Percentiles rank a stretch among this genome's conserved stretches.
These are phyloP conservation scores for Folsomia manolachei DNA, from an alignment of 2,888 invertebrate species.

Conservation along the genomic window DNA sequence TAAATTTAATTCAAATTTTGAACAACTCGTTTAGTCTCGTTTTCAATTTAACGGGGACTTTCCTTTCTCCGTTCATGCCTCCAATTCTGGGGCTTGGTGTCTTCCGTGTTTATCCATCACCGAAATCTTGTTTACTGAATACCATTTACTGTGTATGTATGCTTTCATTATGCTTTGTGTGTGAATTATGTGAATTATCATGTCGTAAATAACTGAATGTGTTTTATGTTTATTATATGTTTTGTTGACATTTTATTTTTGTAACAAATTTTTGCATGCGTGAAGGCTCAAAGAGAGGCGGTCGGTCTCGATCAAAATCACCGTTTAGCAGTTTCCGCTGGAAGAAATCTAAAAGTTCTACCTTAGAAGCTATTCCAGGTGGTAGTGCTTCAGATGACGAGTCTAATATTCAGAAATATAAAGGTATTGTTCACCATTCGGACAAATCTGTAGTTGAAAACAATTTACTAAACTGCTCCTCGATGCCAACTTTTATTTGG, in stretches of 20 bases:
- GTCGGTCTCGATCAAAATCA: constrained; percentile 86
- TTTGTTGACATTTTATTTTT: constrained; percentile 20
- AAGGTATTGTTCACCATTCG: constrained; percentile 41
- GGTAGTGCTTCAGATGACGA: constrained; percentile 75
- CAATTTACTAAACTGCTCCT: too few relatives aligned
- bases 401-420: constrained; percentile 60
- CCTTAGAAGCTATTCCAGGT: constrained; percentile 58
- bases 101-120: too few relatives aligned
- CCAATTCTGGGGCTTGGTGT: too few relatives aligned
- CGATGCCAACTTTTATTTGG: too few relatives aligned
- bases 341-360: constrained; percentile 65
- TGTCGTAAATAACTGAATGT: background rate
- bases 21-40: too few relatives aligned
- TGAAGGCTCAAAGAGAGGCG: constrained; percentile 59
- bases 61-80: background rate
- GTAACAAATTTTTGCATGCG: constrained; percentile 32
- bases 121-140: too few relatives aligned
- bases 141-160: background rate
- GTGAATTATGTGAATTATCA: constrained; percentile 2
- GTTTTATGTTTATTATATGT: constrained; percentile 21
- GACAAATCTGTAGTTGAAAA: background rate
- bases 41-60: background rate
- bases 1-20: too few relatives aligned
- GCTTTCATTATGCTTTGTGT: constrained; percentile 12
- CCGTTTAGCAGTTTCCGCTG: constrained; percentile 90